Conservation (phyloP, 2,888 invertebrate genomes). For the Rotaria sp. region DNA sequence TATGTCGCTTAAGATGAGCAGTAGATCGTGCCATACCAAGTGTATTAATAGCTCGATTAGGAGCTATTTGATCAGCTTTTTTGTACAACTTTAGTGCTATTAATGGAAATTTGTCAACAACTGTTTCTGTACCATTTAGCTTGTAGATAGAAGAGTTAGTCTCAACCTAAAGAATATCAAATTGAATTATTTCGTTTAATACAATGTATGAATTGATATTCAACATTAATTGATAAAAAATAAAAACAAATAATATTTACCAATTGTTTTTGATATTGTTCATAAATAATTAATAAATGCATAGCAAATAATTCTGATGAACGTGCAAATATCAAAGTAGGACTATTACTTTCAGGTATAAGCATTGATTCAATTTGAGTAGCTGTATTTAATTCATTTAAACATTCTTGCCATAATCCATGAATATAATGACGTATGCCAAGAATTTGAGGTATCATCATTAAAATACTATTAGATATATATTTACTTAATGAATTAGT, state of each 20-base stretch:
- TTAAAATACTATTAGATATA: neutral
- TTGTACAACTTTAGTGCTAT: neutral
- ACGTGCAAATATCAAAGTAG: neutral
- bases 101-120: neutral
- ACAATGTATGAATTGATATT: no score
- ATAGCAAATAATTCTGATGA: neutral
- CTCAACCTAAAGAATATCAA: neutral
- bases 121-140: neutral
- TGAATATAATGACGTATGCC: neutral
- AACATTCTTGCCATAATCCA: neutral
- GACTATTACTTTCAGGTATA: neutral
- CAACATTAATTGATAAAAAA: no score
- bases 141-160: neutral
- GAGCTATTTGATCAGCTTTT: neutral
- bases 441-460: neutral
- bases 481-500: neutral
- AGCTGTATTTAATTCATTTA: neutral
- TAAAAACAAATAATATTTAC: neutral
- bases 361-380: neutral
- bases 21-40: neutral
- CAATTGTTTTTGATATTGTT: neutral
- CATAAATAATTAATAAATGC: neutral
- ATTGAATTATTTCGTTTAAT: no score
- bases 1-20: neutral
- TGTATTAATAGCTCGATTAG: neutral